Percentiles rank a stretch among this genome's conserved stretches.
phyloP scores from a whole-genome alignment of 2,797 vertebrate species.

The Caiman crocodilus region DNA sequence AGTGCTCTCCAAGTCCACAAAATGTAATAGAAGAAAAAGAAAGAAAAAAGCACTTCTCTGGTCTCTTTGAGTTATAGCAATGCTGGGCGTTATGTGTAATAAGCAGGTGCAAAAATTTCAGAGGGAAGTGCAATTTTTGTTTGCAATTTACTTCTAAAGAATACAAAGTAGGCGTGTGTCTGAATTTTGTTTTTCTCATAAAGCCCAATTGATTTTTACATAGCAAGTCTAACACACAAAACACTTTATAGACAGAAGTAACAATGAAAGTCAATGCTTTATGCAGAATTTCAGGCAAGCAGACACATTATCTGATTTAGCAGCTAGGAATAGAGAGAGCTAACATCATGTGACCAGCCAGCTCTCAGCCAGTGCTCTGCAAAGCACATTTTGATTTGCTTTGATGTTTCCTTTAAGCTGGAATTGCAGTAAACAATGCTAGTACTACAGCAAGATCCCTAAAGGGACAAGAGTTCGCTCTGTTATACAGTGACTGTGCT shows the following conservation, averaged over 20 bases:
- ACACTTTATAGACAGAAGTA: slow-evolving; percentile 55
- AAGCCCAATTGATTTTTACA: slow-evolving; percentile 43
- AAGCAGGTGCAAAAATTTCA: neutral
- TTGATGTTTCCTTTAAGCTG: neutral
- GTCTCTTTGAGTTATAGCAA: neutral
- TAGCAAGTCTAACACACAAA: slow-evolving; percentile 42
- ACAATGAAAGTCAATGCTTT: slow-evolving; percentile 51
- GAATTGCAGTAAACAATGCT: neutral
- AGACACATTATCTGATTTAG: slow-evolving; percentile 53
- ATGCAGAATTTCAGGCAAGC: slow-evolving; percentile 61
- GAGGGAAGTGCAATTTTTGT: neutral
- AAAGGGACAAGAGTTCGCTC: neutral
- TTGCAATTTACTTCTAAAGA: slow-evolving; percentile 25
- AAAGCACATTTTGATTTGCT: neutral
- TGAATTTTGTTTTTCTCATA: slow-evolving; percentile 21
- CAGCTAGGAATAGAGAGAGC: neutral
- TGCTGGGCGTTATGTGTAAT: neutral
- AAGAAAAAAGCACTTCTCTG: neutral
- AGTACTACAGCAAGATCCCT: neutral
- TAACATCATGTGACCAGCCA: neutral
- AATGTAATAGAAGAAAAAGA: neutral
- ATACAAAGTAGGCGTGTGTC: neutral
- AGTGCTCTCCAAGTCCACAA: neutral
- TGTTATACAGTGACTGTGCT: neutral
- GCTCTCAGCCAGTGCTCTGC: neutral